Evolutionary conservation across 2,888 invertebrate species (phyloP).

Genomic region (Plebejus melissa): DNA sequence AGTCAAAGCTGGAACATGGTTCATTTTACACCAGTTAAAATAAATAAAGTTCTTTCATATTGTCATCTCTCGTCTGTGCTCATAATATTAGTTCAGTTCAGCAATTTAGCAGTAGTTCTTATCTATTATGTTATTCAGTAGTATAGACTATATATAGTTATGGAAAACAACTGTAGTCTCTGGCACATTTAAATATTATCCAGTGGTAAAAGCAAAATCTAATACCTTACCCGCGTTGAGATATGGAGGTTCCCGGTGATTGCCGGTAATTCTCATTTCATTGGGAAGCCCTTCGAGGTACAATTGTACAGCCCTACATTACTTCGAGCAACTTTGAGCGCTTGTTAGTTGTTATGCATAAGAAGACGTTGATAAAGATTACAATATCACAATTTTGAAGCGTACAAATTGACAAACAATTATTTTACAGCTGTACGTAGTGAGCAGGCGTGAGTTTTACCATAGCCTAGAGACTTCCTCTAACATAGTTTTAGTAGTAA

Average conservation of each 20-base stretch:
- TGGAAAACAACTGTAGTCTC: background rate
- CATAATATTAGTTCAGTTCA: too few species aligned
- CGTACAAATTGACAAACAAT: slow-evolving; percentile 20
- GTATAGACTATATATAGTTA: too few species aligned
- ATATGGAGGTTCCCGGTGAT: slow-evolving; percentile 48
- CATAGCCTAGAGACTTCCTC: background rate
- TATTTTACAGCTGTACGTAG: background rate
- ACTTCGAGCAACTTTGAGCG: slow-evolving; percentile 42
- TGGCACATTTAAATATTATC: slow-evolving; percentile 27
- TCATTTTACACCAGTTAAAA: too few species aligned
- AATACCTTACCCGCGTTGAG: slow-evolving; percentile 39
- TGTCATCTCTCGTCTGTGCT: too few species aligned
- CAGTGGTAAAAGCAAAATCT: slow-evolving; percentile 31
- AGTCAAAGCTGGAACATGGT: too few species aligned
- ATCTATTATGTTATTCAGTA: too few species aligned
- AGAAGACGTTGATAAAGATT: slow-evolving; percentile 23
- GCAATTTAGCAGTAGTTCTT: too few species aligned
- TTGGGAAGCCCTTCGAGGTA: slow-evolving; percentile 45
- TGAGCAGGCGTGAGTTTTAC: background rate
- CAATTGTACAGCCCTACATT: slow-evolving; percentile 60
- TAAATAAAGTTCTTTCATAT: too few species aligned
- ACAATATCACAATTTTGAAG: slow-evolving; percentile 17
- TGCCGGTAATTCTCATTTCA: slow-evolving; percentile 39
- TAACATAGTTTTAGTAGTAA: background rate
- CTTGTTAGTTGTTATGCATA: slow-evolving; percentile 24